phyloP scores from a whole-genome alignment of 2,113 vertebrate genomes.

The Blennius ocellaris region DNA sequence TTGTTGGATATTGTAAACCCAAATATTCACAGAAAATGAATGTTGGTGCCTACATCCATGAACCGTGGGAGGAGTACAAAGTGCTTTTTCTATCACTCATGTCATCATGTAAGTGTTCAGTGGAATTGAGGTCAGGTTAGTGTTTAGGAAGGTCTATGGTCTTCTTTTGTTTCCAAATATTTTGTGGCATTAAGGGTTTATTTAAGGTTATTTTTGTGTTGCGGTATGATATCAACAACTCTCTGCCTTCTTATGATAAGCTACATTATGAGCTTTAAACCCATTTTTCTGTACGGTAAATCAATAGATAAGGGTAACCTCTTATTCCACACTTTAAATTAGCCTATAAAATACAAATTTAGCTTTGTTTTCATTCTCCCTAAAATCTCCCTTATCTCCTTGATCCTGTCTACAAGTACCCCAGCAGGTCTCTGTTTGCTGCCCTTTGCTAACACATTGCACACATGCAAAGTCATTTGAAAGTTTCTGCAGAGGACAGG shows the following conservation, averaged over 20 bases:
- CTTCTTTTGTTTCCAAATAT: not conserved
- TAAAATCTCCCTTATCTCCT: not conserved
- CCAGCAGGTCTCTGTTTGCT: no score
- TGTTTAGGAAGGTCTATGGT: not conserved
- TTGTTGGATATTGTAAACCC: no score
- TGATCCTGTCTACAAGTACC: not conserved
- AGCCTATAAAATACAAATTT: no score
- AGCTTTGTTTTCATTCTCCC: no score
- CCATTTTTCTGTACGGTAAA: no score
- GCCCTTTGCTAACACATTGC: no score
- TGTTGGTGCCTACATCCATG: no score
- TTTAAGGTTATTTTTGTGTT: not conserved
- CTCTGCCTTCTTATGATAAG: no score
- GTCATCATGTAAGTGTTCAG: not conserved
- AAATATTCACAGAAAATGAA: no score
- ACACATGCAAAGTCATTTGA: not conserved
- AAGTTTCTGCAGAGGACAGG: conserved; percentile 2
- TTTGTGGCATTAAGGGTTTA: not conserved
- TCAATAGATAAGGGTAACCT: no score
- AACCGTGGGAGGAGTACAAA: not conserved
- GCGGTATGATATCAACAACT: not conserved
- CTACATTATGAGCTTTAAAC: no score
- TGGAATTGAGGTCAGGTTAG: not conserved
- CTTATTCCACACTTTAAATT: no score
- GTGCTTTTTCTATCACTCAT: not conserved